A percentile compares a stretch with the other conserved stretches of the same genome.
Evolutionary conservation across 2,888 invertebrate species (phyloP).

Genomic region (Phyto melanocephala): DNA sequence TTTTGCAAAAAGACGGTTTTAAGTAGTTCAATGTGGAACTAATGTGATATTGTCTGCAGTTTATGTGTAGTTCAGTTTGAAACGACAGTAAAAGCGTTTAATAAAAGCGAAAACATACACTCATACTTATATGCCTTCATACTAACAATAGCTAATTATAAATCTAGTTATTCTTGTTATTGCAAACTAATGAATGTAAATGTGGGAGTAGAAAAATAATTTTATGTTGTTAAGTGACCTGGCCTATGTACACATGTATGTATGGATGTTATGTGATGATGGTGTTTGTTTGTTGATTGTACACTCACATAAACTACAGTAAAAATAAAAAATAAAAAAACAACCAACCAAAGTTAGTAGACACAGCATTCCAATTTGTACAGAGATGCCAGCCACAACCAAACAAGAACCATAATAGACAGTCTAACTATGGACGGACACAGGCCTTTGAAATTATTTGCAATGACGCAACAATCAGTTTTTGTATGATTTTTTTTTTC

Average conservation of each 20-base stretch:
- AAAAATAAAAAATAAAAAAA: no score
- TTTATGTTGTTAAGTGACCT: conserved; percentile 51
- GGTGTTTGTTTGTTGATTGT: not conserved
- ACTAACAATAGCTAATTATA: not conserved
- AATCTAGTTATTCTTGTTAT: conserved; percentile 21
- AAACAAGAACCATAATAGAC: conserved; percentile 49
- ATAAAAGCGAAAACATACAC: not conserved
- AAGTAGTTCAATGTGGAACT: no score
- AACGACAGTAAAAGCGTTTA: not conserved
- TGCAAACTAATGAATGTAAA: not conserved
- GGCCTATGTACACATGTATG: conserved; percentile 51
- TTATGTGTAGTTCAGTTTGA: not conserved
- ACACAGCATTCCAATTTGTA: conserved; percentile 61
- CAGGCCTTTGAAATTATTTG: conserved; percentile 53
- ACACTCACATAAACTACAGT: not conserved
- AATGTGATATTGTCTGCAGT: no score
- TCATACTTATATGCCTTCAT: not conserved
- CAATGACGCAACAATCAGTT: conserved; percentile 62
- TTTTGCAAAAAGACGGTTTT: no score
- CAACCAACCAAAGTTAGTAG: conserved; percentile 7
- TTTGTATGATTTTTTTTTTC: conserved; percentile 44
- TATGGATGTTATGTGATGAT: not conserved
- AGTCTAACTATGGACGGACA: conserved; percentile 13
- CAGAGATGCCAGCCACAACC: conserved; percentile 44
- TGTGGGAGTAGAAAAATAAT: conserved; percentile 34